Base-by-base conservation (phyloP, 2,888 invertebrate species). In the Emmelina monodactyla region DNA sequence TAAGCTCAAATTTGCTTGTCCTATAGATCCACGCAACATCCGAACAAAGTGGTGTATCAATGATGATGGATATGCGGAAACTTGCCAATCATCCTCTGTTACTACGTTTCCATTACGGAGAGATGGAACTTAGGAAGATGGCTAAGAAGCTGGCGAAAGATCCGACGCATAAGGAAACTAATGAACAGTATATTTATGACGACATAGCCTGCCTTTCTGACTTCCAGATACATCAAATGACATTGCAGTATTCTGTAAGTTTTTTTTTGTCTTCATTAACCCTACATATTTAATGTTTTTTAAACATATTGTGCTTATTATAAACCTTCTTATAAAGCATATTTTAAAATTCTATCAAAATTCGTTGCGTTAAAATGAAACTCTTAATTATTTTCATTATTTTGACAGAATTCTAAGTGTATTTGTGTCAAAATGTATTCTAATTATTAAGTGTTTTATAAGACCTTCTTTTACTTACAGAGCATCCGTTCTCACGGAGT, bases 21-120 rank as follows among this genome's bases (percentile, higher is more conserved):
- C n/a, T n/a, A n/a, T 58, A 82, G 81, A 71, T 80, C 42, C 67
- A 66, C 47, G 78, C 82, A 1, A 82, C 80, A 14, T 73, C 67
- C 2, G 85, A 85, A 16, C 83, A 84, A 39, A 86, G 83, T 38
- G 88, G 89, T 32, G 83, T 88, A 59, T 83, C 88, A 0, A 91
- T 94, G 82, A 89, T 96, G 88, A 95, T 96, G 88, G 92, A 95
- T 62, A 85, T 98, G 70, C 82, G 97, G 2, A 97, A 96, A 65
- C 82, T 92, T 14, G 93, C 97, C 22, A 97, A 97, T 76, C 98
- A 98, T 70, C 96, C 97, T 0, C 75, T 96, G 7, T 80, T 98
- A 0, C 76, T 92, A 44, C 84, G 96, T 16, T 83, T 83, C 55
- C 85, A 89, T 64, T 93, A 89, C 57, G 82, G 82, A 29, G 86